Base-by-base conservation (phyloP, 92 coral and sea anemone genomes). In the Meandrina meandrites region DNA sequence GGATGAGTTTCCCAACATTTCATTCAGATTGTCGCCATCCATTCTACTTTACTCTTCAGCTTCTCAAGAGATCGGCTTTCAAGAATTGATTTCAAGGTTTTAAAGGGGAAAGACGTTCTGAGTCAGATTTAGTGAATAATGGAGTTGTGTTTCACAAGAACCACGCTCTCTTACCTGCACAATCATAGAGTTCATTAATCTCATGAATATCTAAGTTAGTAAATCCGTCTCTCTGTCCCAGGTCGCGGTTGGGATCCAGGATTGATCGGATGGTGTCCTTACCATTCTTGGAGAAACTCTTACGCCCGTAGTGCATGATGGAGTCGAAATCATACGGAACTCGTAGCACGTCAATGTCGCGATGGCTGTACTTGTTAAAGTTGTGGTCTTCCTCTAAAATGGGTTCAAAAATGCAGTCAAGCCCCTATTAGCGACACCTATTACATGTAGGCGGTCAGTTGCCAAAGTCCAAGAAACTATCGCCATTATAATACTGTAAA, bases 221-320 rank as follows among this genome's bases (percentile, higher is more conserved):
- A 31, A 94, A 87, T 22, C 94, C 96, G 0, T 90, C 62, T 45
- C 96, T 93, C 85, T 93, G 95, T 15, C 98, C 98, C 87, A 96
- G 84, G 2, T 31, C 18, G 14, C 85, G 87, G 57, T 56, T 69
- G 27, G 90, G 81, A 30, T 94, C 80, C 42, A 84, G 78, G 50
- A 96, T 84, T 24, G 94, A 90, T 51, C 76, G 88, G 50, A 96
- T 81, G 8, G 98, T 96, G 35, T 92, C 96, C 32, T 83, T 37
- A 32, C 90, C 90, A 58, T 96, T 94, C 75, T 90, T 92, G 76
- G 90, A 76, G 71, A 96, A 96, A 73, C 92, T 83, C 42, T 88
- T 87, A 11, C 45, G 86, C 31, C 98, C 98, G 87, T 96, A 96
- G 64, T 96, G 98, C 98, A 96, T 94, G 76, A 96, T 86, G 67